A percentile compares a stretch with the other conserved stretches of the same genome.
Evolutionary conservation across 2,113 vertebrate species (phyloP).

Genomic region (Ceyx melanurus): DNA sequence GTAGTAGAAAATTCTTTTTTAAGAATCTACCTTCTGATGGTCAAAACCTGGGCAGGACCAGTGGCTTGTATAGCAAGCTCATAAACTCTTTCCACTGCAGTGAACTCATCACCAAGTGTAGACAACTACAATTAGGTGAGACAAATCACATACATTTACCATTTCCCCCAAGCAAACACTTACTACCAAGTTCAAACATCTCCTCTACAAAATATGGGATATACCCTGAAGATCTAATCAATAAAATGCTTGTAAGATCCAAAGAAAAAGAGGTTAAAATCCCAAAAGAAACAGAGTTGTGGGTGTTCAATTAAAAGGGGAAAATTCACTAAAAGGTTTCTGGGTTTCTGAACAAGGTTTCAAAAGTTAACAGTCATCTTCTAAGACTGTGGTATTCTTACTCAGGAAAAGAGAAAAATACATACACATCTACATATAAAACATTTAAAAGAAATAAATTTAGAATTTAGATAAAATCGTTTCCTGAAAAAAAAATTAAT

Average conservation of each 20-base stretch:
- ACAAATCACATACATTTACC: neutral
- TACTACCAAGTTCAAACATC: neutral
- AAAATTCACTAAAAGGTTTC: neutral
- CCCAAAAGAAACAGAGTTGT: neutral
- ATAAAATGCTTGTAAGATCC: neutral
- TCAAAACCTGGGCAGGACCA: neutral
- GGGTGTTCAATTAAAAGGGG: neutral
- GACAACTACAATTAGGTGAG: neutral
- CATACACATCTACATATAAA: neutral
- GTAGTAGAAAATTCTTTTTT: neutral
- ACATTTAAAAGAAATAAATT: neutral
- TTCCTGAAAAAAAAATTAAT: neutral
- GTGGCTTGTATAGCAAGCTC: neutral
- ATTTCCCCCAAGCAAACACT: neutral
- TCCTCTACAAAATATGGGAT: neutral
- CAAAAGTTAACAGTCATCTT: neutral
- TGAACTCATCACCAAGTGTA: neutral
- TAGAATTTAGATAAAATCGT: neutral
- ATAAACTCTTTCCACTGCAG: neutral
- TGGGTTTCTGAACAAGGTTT: neutral
- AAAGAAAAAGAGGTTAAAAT: neutral
- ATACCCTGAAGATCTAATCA: neutral
- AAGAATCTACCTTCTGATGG: neutral
- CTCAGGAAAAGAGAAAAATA: neutral
- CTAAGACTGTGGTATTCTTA: neutral